Conservation (phyloP, 2,113 vertebrate species). For the Hepsetus odoe region DNA sequence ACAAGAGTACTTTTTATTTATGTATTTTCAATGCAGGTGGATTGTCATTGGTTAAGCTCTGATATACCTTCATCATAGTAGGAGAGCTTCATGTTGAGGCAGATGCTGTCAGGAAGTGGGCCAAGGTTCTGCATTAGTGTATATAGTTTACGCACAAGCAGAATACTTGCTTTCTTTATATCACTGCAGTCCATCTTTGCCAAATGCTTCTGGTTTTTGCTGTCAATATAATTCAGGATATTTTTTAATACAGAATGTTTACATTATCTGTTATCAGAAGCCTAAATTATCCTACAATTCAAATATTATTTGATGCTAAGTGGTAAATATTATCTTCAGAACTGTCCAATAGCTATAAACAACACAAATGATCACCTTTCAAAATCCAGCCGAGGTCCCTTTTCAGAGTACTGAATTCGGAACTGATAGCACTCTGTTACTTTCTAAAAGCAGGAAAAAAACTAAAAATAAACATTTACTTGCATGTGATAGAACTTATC, state of each 20-base stretch:
- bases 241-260: slow-evolving; percentile 2
- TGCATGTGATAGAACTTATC: not conserved
- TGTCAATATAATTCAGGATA: slow-evolving; percentile 29
- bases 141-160: slow-evolving; percentile 93
- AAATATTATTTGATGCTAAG: not conserved
- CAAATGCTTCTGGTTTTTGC: slow-evolving; percentile 66
- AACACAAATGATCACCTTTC: slow-evolving; percentile 74
- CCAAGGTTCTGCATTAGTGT: slow-evolving; percentile 91
- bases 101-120: slow-evolving; percentile 85
- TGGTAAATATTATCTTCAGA: not conserved
- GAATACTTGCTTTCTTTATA: slow-evolving; percentile 87
- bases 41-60: not conserved
- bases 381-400: slow-evolving; percentile 86
- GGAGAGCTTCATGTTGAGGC: slow-evolving; percentile 91
- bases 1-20: not conserved
- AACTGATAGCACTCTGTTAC: slow-evolving; percentile 96
- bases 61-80: slow-evolving; percentile 89
- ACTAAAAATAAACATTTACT: not conserved
- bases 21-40: not conserved
- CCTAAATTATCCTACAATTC: not conserved
- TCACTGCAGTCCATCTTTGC: slow-evolving; percentile 72
- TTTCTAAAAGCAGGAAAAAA: slow-evolving; percentile 76
- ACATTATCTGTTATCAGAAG: not conserved
- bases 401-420: slow-evolving; percentile 86
- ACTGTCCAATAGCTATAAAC: not conserved